phyloP scores from a whole-genome alignment of 2,888 invertebrate genomes.

The Trachelus iudaicus region DNA sequence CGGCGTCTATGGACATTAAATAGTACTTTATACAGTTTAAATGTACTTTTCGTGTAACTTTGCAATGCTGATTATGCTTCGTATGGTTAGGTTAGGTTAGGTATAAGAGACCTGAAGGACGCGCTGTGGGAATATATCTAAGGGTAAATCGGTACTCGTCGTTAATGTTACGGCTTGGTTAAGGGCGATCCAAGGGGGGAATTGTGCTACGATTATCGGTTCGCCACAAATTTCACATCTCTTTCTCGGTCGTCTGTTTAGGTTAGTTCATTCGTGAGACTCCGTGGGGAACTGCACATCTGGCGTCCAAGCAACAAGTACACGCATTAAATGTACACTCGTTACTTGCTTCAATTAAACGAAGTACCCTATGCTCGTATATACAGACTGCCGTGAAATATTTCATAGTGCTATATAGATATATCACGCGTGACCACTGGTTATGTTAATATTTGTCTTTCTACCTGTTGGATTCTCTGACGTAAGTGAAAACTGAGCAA shows the following conservation, averaged over 20 bases:
- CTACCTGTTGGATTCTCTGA: slow-evolving; percentile 17
- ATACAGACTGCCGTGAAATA: neutral
- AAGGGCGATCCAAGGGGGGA: slow-evolving; percentile 13
- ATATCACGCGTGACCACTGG: neutral
- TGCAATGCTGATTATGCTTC: too few relatives aligned
- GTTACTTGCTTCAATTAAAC: slow-evolving; percentile 44
- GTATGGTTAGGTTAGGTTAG: neutral
- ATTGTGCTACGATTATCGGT: slow-evolving; percentile 44
- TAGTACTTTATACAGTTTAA: neutral
- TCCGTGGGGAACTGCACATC: slow-evolving; percentile 43
- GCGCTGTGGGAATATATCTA: neutral
- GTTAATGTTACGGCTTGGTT: neutral
- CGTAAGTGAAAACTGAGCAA: neutral
- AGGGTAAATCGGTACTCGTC: neutral
- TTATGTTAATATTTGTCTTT: slow-evolving; percentile 18
- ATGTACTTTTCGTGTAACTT: neutral
- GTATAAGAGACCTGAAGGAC: neutral
- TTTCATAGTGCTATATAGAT: neutral
- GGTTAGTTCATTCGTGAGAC: slow-evolving; percentile 10
- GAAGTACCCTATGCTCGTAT: slow-evolving; percentile 27
- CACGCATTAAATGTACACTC: slow-evolving; percentile 40
- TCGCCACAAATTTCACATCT: slow-evolving; percentile 35
- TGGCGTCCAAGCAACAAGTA: slow-evolving; percentile 54
- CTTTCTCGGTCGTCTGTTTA: slow-evolving; percentile 12
- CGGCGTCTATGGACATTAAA: neutral